Base-by-base conservation (phyloP, 2,888 invertebrate genomes). In the Rhingia campestris region DNA sequence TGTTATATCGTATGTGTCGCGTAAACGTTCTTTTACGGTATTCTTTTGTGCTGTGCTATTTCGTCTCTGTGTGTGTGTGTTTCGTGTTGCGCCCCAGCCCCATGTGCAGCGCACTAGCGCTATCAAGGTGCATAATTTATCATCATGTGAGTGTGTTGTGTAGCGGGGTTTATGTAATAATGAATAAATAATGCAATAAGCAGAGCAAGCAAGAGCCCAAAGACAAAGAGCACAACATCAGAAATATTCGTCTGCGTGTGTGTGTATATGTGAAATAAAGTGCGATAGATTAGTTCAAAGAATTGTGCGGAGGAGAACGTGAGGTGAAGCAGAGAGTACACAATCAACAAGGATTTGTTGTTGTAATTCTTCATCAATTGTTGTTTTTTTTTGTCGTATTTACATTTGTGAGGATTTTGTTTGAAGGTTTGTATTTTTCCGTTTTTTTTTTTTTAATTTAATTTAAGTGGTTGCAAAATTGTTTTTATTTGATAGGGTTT, bases 81-180 rank as follows among this genome's bases (percentile, higher is more conserved):
- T 14, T 51, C 6, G 37, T 61, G 66, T 66, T 54, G 59, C 61
- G 22, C 22, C 22, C n/a, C n/a, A 47, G 49, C 49, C 49, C 72
- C 61, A 63, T 75, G 80, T 47, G 69, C 74, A 61, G 41, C 43
- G 58, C 61, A 74, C 80, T 84, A 84, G 58, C 61, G 80, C 80
- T 84, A 84, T 84, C 80, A 84, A 84, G 84, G 80, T 80, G 84
- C 84, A 84, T 75, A 74, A 84, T 84, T 80, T 82, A 82, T 79
- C 66, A 67, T 67, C 84, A 84, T 80, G 74, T 80, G 45, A 54
- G 64, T 64, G 70, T 43, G 41, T 41, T 81, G 74, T 63, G 67
- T 84, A 84, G 80, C 80, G 80, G 74, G 82, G 66, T 72, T 84
- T 84, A 84, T 80, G 84, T 80, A 80, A 84, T 84, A 75, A 70